Base-by-base conservation (phyloP, 2,888 invertebrate genomes). In the Acanthopleura granulata region DNA sequence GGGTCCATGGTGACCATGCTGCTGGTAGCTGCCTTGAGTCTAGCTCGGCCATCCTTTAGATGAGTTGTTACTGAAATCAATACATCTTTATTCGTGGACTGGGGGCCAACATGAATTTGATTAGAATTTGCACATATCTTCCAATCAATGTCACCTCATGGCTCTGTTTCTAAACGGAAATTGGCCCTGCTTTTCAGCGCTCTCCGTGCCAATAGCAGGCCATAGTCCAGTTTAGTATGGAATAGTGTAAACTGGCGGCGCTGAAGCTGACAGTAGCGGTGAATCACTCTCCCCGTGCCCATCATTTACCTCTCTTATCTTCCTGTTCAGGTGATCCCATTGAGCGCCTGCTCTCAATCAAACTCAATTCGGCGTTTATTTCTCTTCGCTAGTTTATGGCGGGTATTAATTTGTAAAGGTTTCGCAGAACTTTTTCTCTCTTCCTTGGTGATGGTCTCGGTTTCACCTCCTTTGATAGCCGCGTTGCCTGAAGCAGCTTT, bases 71-170 rank as follows among this genome's bases (percentile, higher is more conserved):
- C 16, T 66, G 27, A 66, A 66, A 66, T 66, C 66, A 66, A 66
- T 66, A 66, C 66, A 66, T 66, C 66, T 66, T 66, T 66, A 66
- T 66, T 66, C 66, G 22, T 6, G 29, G 15, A 66, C 66, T 66
- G 66, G 66, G 18, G 25, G 29, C 66, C 29, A 66, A 27, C 66
- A 66, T 66, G 66, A 66, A 66, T 66, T 66, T 66, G 66, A 66
- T 66, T 66, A 66, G 66, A 66, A 66, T 66, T 66, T 66, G 66
- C 66, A 66, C 66, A 66, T 66, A 66, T 66, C 66, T 66, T 27
- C 66, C 66, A 66, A 66, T 66, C 66, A 66, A 66, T 66, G 66
- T 66, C 66, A 66, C 66, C 22, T 66, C 66, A 25, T 66, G 66
- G 25, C 29, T 66, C 66, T 66, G 66, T 66, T 66, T 66, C 66